phyloP scores from a whole-genome alignment of 2,888 invertebrate species.

The Diarsia brunnea region DNA sequence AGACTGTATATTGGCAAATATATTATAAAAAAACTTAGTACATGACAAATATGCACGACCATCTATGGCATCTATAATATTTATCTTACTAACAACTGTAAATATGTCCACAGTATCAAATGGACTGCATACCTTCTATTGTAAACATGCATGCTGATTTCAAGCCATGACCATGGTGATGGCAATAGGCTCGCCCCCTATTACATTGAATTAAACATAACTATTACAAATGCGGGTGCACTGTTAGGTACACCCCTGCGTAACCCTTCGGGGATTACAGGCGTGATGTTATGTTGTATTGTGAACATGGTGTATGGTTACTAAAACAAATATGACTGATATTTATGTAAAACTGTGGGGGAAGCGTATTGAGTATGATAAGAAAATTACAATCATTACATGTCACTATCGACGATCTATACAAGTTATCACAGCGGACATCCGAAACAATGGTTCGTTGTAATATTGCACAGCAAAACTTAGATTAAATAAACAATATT shows the following conservation, averaged over 20 bases:
- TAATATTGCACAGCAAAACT: conserved; percentile 26
- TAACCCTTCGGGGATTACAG: no score
- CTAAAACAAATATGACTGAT: conserved; percentile 28
- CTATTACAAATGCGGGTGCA: no score
- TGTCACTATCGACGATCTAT: conserved; percentile 35
- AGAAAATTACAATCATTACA: conserved; percentile 24
- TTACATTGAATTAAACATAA: no score
- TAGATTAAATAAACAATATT: background rate
- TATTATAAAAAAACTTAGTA: background rate
- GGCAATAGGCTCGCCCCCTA: background rate
- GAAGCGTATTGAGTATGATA: conserved; percentile 13
- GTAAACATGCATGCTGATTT: conserved; percentile 38
- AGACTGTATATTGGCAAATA: background rate
- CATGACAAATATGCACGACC: conserved; percentile 4
- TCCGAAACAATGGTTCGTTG: conserved; percentile 37
- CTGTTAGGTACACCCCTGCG: no score
- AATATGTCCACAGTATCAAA: conserved; percentile 16
- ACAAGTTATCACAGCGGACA: conserved; percentile 50
- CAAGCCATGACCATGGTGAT: conserved; percentile 14
- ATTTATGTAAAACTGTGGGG: background rate
- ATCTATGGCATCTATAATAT: background rate
- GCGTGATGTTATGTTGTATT: no score
- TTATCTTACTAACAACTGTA: conserved; percentile 26
- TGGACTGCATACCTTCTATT: background rate
- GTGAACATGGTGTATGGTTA: conserved; percentile 24